Evolutionary conservation across 2,113 vertebrate species (phyloP).

Genomic region (Pogonocichla stellata): DNA sequence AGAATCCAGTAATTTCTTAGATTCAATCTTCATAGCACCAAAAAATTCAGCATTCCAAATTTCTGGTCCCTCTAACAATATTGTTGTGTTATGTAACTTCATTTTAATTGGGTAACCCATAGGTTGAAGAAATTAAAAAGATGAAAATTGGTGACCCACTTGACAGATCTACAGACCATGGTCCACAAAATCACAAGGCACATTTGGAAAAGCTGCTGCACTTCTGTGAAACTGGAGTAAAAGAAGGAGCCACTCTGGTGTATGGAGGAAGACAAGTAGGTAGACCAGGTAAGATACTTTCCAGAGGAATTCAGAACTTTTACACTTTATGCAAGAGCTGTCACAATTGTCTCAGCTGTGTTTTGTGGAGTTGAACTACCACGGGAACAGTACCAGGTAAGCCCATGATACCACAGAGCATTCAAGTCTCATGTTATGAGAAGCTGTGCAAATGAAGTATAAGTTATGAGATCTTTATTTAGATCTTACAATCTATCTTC

Average conservation of each 20-base stretch:
- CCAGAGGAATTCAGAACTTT: neutral
- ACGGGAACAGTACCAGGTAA: neutral
- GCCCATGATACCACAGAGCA: neutral
- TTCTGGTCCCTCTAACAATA: neutral
- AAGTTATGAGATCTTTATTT: neutral
- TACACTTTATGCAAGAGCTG: neutral
- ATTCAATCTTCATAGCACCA: neutral
- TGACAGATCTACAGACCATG: conserved; percentile 83
- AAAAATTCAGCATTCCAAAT: neutral
- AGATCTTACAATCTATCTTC: neutral
- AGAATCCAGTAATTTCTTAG: neutral
- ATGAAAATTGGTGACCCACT: conserved; percentile 87
- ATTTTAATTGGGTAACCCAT: neutral
- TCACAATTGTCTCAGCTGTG: neutral
- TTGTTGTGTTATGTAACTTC: neutral
- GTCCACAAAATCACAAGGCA: conserved; percentile 84
- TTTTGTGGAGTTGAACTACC: neutral
- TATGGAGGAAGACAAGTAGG: conserved; percentile 76
- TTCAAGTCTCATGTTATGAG: neutral
- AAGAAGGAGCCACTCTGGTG: conserved; percentile 83
- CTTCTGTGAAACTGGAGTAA: conserved; percentile 80
- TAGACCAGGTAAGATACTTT: conserved; percentile 76
- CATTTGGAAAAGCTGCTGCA: conserved; percentile 84
- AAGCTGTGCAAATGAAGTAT: neutral
- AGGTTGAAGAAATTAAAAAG: conserved; percentile 87